Percentiles rank a stretch among this genome's conserved stretches.
phyloP scores from a whole-genome alignment of 1,140 invertebrate species.

The Hormaphis cornu region DNA sequence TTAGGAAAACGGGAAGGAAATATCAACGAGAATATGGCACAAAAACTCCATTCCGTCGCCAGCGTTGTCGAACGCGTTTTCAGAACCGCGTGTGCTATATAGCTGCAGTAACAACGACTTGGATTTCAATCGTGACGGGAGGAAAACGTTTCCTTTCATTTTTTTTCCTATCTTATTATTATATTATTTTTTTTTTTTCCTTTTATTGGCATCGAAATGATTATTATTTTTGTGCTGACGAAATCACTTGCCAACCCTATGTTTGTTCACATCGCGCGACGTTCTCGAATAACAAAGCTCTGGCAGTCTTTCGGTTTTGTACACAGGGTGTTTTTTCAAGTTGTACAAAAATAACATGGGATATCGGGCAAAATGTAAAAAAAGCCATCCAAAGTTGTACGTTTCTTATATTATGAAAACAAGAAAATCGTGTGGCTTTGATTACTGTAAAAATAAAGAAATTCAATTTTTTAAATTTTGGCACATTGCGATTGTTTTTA shows the following conservation, averaged over 20 bases:
- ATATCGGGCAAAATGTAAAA: no score
- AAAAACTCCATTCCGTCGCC: neutral
- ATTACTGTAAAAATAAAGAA: no score
- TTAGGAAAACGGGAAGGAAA: neutral
- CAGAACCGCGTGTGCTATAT: neutral
- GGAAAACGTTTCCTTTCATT: no score
- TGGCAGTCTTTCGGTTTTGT: neutral
- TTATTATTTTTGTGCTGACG: neutral
- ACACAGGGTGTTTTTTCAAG: no score
- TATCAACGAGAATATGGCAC: neutral
- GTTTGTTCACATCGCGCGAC: neutral
- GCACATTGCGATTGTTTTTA: no score
- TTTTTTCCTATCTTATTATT: neutral
- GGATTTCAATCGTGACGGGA: constrained; percentile 17
- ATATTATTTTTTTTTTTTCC: neutral
- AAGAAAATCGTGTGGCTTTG: no score
- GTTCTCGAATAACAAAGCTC: neutral
- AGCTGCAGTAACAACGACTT: neutral
- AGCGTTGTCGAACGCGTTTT: neutral
- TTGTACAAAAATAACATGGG: no score
- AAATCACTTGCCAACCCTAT: neutral
- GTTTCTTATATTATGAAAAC: no score
- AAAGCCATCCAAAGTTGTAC: no score
- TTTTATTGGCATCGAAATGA: neutral
- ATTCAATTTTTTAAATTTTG: no score